Conservation (phyloP, 2,113 vertebrate genomes). For the Montifringilla adamsi region DNA sequence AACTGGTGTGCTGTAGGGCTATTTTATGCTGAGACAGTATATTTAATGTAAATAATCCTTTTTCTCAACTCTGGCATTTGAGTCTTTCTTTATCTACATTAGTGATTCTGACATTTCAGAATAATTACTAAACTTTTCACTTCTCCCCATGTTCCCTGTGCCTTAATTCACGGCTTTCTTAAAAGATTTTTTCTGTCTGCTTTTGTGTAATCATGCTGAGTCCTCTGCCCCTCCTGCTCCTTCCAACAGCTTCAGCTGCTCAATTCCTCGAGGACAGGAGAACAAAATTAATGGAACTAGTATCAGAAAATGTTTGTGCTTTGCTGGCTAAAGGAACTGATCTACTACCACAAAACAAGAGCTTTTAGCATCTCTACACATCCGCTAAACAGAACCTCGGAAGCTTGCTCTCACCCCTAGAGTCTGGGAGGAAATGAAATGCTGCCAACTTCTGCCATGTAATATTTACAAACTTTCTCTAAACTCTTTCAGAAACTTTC, state of each 20-base stretch:
- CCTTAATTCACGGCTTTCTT: not conserved
- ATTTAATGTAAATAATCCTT: not conserved
- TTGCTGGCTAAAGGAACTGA: not conserved
- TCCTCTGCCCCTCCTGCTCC: not conserved
- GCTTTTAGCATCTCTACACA: not conserved
- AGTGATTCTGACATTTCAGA: not conserved
- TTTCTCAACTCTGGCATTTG: not conserved
- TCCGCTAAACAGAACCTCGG: not conserved
- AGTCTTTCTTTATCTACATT: not conserved
- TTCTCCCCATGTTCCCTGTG: not conserved
- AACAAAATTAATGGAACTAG: not conserved
- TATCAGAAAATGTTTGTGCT: not conserved
- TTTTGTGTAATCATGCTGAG: not conserved
- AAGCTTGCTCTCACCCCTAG: not conserved
- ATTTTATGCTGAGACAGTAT: not conserved
- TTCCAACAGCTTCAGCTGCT: not conserved
- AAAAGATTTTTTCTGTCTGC: not conserved
- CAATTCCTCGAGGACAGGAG: not conserved
- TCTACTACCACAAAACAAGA: not conserved
- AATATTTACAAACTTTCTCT: not conserved
- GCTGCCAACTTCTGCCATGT: not conserved
- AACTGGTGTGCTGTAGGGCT: not conserved
- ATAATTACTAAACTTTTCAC: not conserved
- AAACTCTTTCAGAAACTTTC: not conserved
- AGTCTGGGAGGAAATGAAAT: not conserved